A percentile compares a stretch with the other conserved stretches of the same genome.
Conservation (phyloP, 2,797 vertebrate genomes). For the Cossypha polioptera region DNA sequence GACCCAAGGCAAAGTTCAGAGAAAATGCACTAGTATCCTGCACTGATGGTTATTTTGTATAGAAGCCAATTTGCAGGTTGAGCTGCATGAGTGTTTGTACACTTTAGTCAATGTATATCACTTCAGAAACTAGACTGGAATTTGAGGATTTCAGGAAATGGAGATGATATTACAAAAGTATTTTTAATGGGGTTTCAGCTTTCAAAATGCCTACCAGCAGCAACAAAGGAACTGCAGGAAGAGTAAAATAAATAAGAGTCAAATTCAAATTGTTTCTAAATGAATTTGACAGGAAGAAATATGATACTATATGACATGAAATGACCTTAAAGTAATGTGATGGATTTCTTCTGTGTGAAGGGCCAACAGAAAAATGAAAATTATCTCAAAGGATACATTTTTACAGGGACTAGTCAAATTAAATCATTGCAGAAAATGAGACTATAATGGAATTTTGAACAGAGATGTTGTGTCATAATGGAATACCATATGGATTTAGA, state of each 20-base stretch:
- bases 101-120: neutral
- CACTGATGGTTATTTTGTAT: neutral
- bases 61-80: neutral
- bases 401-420: neutral
- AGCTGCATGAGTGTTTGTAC: neutral
- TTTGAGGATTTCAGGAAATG: neutral
- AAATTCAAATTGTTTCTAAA: neutral
- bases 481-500: neutral
- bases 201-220: neutral
- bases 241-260: neutral
- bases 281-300: neutral
- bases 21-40: neutral
- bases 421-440: conserved; percentile 30
- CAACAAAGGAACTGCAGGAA: neutral
- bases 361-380: neutral
- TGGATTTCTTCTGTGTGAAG: neutral
- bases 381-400: neutral
- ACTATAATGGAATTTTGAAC: conserved; percentile 6
- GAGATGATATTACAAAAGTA: neutral
- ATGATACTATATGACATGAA: neutral
- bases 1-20: neutral
- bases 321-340: neutral
- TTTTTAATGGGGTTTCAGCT: neutral
- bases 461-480: conserved; percentile 3
- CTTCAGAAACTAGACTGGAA: neutral